Evolutionary conservation across 2,113 vertebrate species (phyloP), one percentile per base, ranked within the genome.

Genomic region (Lophius piscatorius): DNA sequence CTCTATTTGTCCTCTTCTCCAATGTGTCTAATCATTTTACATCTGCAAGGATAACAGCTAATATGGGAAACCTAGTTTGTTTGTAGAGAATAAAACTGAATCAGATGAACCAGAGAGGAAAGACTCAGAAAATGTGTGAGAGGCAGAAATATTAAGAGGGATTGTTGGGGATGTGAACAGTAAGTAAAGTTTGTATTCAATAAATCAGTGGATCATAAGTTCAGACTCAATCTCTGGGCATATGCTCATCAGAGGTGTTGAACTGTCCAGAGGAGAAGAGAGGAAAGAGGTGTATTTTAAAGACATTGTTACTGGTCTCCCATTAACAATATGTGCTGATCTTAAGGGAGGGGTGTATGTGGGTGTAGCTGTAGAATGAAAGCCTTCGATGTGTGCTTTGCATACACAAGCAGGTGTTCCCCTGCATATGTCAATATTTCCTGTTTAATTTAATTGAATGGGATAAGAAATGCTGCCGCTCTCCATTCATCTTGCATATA

Each of bases 361-460:
- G 49, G 41, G 57, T 61, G 63, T 48, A 70, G 45, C 72, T 73
- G 78, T 80, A 66, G 66, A 50, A 60, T 28, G 45, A 62, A 75
- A 59, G 63, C 70, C 64, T 80, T 74, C 4, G 49, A 74, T 71
- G 77, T 71, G 81, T 80, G 74, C 70, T 86, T 74, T 80, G 82
- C 84, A 89, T 89, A 79, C 35, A 34, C 62, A 83, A 88, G 69
- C 68, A 79, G 84, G 71, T 50, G 84, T 66, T 65, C 73, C 22
- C 70, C 66, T 2, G 62, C 83, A 66, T 49, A 78, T 34, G 52
- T 78, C 86, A 76, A 79, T 84, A 83, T 49, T 71, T 71, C 47
- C 50, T n/a, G 29, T 63, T 68, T 84, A 84, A 89, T 83, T 85
- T 66, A 88, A 85, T 68, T 66, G 77, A 84, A 76, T 62, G 50